A percentile compares a stretch with the other conserved stretches of the same genome.
phyloP scores from a whole-genome alignment of 2,888 invertebrate species.

The Perizoma affinitatum region DNA sequence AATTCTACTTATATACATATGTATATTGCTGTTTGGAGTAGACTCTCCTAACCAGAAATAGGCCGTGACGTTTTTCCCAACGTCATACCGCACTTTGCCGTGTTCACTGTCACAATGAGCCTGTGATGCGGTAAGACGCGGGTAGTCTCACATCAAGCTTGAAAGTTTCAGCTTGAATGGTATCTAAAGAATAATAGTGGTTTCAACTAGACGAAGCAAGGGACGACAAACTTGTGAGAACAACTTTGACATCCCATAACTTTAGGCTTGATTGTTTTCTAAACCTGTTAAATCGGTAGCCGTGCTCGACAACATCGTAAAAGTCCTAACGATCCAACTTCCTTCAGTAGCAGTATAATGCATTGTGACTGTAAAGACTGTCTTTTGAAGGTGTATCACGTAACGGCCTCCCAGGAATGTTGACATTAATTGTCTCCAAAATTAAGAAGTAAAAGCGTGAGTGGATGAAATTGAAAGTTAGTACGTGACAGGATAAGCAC shows the following conservation, averaged over 20 bases:
- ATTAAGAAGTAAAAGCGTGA: conserved; percentile 49
- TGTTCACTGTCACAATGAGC: conserved; percentile 48
- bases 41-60: too few relatives aligned
- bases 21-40: too few relatives aligned
- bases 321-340: conserved; percentile 53
- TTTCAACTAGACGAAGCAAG: conserved; percentile 2
- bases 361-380: conserved; percentile 40
- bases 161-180: neutral
- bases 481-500: conserved; percentile 55
- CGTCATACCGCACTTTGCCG: conserved; percentile 43
- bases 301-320: conserved; percentile 45
- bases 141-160: conserved; percentile 52
- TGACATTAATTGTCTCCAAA: conserved; percentile 43
- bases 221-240: conserved; percentile 17
- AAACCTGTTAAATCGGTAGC: conserved; percentile 53
- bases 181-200: too few relatives aligned
- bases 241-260: conserved; percentile 29
- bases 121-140: conserved; percentile 40
- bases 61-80: too few relatives aligned
- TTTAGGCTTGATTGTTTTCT: conserved; percentile 41
- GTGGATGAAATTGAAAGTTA: conserved; percentile 49
- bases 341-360: conserved; percentile 44
- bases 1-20: too few relatives aligned
- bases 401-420: conserved; percentile 48
- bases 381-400: conserved; percentile 65